Percentiles rank a stretch among this genome's conserved stretches.
Evolutionary conservation across 2,113 vertebrate genomes (phyloP).

Genomic region (Aegithalos caudatus): DNA sequence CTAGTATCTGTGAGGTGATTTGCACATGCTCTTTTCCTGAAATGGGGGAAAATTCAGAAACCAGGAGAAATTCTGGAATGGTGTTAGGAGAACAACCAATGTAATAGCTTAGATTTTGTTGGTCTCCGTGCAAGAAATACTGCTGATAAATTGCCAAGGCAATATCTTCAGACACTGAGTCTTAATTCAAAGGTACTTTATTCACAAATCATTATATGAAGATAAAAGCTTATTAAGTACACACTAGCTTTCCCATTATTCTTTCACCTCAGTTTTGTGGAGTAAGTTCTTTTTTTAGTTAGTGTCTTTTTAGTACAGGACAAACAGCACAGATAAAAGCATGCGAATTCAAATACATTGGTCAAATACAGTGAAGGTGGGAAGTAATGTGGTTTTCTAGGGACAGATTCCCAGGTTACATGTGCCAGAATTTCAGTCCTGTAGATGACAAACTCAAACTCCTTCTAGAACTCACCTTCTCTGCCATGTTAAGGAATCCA

Average conservation of each 20-base stretch:
- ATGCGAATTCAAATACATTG: background rate
- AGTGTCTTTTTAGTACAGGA: background rate
- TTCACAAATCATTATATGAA: background rate
- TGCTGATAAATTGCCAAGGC: background rate
- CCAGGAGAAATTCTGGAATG: background rate
- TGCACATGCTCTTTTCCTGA: background rate
- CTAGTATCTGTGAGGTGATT: background rate
- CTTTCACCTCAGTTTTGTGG: background rate
- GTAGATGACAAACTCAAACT: background rate
- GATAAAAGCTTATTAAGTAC: background rate
- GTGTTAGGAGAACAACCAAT: background rate
- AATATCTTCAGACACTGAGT: background rate
- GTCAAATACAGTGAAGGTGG: background rate
- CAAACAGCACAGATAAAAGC: background rate
- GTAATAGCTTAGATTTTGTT: background rate
- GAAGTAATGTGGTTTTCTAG: background rate
- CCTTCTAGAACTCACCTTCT: background rate
- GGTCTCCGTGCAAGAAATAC: background rate
- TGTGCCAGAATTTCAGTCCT: background rate
- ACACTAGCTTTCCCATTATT: background rate
- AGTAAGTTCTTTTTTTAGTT: background rate
- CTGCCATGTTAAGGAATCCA: background rate
- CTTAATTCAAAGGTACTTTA: background rate
- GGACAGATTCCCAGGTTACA: fast-evolving
- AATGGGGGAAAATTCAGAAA: background rate